Conservation (phyloP, 2,888 invertebrate species). For the Anarsia innoxiella region DNA sequence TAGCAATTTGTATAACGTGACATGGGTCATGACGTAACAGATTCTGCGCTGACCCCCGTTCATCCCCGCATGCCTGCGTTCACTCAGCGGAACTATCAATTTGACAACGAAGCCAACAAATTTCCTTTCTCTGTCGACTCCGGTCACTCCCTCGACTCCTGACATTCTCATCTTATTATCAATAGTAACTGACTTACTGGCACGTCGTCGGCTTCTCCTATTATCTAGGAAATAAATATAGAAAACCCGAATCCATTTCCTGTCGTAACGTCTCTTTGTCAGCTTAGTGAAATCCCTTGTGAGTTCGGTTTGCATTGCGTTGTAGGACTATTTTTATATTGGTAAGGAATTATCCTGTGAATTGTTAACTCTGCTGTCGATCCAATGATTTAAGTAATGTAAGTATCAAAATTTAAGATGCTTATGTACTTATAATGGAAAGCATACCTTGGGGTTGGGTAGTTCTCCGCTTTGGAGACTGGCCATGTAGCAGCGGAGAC, state of each 20-base stretch:
- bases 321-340: too few species aligned
- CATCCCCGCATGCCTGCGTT: slow-evolving; percentile 23
- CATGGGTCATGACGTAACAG: slow-evolving; percentile 57
- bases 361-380: too few species aligned
- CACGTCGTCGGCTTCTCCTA: background rate
- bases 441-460: slow-evolving; percentile 96
- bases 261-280: slow-evolving; percentile 32
- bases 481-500: slow-evolving; percentile 97
- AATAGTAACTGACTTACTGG: background rate
- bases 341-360: too few species aligned
- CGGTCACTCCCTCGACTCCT: background rate
- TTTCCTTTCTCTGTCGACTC: slow-evolving; percentile 28
- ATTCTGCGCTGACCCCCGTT: slow-evolving; percentile 30
- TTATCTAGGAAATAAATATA: slow-evolving; percentile 5
- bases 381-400: too few species aligned
- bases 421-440: too few species aligned
- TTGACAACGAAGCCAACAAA: slow-evolving; percentile 47
- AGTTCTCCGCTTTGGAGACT: slow-evolving; percentile 96
- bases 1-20: slow-evolving; percentile 55
- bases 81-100: slow-evolving; percentile 61
- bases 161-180: slow-evolving; percentile 7
- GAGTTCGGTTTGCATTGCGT: slow-evolving; percentile 25
- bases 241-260: slow-evolving; percentile 7
- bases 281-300: slow-evolving; percentile 45
- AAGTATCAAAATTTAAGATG: too few species aligned